Evolutionary conservation across 2,888 invertebrate genomes (phyloP).

Genomic region (Horisme vitalbata): DNA sequence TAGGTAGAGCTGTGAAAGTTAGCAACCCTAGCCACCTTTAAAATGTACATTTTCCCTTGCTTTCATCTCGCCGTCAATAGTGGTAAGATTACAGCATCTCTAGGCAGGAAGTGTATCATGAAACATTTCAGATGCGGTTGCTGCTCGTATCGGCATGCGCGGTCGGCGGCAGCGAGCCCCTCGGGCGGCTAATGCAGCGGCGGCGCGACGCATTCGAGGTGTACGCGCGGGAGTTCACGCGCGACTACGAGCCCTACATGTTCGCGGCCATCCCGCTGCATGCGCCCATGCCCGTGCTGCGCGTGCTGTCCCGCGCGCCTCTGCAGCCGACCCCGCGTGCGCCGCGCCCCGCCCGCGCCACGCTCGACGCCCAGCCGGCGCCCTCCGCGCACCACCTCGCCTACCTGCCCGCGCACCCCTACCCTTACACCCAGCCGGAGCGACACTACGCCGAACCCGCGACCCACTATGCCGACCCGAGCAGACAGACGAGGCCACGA

Average conservation of each 20-base stretch:
- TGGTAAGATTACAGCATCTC: too few species aligned
- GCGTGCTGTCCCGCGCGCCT: constrained; percentile 50
- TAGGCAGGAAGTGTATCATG: too few species aligned
- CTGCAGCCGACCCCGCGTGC: constrained; percentile 17
- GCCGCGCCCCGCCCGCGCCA: constrained; percentile 14
- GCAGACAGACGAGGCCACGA: constrained; percentile 22
- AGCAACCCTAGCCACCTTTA: too few species aligned
- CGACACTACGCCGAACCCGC: constrained; percentile 19
- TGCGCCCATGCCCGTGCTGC: constrained; percentile 59
- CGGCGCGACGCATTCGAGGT: constrained; percentile 44
- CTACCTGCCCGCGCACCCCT: constrained; percentile 30
- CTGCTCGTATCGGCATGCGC: constrained; percentile 43
- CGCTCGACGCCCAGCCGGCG: constrained; percentile 25
- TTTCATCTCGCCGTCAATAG: too few species aligned
- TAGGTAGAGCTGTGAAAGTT: too few species aligned
- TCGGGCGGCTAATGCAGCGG: constrained; percentile 39
- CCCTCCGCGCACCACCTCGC: constrained; percentile 34
- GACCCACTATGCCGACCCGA: constrained; percentile 17
- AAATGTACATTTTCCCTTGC: too few species aligned
- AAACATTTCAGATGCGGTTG: constrained; percentile 44
- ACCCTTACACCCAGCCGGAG: constrained; percentile 8
- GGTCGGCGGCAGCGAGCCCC: constrained; percentile 39
- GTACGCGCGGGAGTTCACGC: constrained; percentile 47
- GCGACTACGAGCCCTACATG: constrained; percentile 56
- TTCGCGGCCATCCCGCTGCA: constrained; percentile 66